A percentile compares a stretch with the other conserved stretches of the same genome.
Conservation (phyloP, 2,888 invertebrate species). For the Copidosoma aretas region DNA sequence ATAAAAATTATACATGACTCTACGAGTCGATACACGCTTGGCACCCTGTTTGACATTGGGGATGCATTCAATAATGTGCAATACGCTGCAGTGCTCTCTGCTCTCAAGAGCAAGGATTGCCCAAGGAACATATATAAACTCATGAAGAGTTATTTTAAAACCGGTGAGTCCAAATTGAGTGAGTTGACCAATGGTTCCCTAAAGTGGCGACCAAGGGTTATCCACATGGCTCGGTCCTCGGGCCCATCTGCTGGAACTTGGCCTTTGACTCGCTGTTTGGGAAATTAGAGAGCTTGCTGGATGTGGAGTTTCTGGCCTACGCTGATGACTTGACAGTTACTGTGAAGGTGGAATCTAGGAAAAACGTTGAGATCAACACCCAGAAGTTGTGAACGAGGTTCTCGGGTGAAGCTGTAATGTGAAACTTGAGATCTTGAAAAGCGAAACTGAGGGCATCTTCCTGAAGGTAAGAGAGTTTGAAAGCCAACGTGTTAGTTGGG, state of each 20-base stretch:
- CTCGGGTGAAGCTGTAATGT: not conserved
- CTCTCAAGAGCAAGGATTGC: not conserved
- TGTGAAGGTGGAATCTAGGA: too few relatives aligned
- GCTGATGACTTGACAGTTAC: too few relatives aligned
- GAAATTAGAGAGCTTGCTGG: too few relatives aligned
- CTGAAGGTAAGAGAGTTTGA: too few relatives aligned
- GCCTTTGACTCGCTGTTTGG: not conserved
- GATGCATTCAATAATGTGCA: not conserved
- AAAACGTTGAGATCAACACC: not conserved
- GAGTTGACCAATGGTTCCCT: not conserved
- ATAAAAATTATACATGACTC: not conserved
- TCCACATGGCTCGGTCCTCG: slow-evolving; percentile 11
- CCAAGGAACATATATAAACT: not conserved
- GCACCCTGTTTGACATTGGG: not conserved
- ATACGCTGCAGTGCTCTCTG: not conserved
- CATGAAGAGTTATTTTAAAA: not conserved
- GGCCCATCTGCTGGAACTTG: not conserved
- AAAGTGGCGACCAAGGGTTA: not conserved
- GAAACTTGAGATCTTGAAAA: not conserved
- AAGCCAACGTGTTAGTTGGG: too few relatives aligned
- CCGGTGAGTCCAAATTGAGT: not conserved
- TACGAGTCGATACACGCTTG: not conserved
- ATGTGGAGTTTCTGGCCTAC: too few relatives aligned
- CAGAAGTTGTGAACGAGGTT: not conserved
- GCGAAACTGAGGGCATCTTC: not conserved